phyloP scores from a whole-genome alignment of 2,113 vertebrate species.

The Leucoraja erinaceus region DNA sequence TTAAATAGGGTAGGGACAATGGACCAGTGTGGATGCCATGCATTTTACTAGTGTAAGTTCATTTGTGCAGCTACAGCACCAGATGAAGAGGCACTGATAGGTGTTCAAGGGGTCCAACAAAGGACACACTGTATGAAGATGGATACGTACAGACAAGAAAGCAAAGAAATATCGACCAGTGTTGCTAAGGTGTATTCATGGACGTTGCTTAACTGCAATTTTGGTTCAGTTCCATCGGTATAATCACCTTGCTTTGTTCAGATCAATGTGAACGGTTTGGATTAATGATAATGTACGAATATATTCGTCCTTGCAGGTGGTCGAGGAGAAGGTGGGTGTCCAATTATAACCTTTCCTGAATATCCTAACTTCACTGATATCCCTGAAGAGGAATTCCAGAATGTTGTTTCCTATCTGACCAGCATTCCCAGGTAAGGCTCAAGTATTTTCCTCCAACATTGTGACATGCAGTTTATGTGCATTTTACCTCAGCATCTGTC shows the following conservation, averaged over 20 bases:
- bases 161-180: background rate
- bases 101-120: too few species aligned
- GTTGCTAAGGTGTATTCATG: background rate
- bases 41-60: background rate
- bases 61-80: background rate
- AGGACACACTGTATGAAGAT: background rate
- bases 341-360: conserved; percentile 93
- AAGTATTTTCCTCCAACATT: background rate
- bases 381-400: conserved; percentile 85
- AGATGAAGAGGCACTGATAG: background rate
- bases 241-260: background rate
- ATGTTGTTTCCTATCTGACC: conserved; percentile 87
- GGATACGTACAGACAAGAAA: background rate
- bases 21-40: background rate
- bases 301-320: conserved; percentile 64
- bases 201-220: background rate
- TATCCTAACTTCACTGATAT: conserved; percentile 84
- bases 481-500: background rate
- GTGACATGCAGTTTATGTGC: background rate
- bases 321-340: conserved; percentile 80
- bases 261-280: too few species aligned
- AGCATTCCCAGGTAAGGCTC: conserved; percentile 78
- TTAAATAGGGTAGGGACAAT: background rate
- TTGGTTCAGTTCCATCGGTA: background rate
- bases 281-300: background rate